These are phyloP conservation scores for Scylla paramamosain DNA, from an alignment of 1,140 invertebrate genomes.

Conservation along the genomic window DNA sequence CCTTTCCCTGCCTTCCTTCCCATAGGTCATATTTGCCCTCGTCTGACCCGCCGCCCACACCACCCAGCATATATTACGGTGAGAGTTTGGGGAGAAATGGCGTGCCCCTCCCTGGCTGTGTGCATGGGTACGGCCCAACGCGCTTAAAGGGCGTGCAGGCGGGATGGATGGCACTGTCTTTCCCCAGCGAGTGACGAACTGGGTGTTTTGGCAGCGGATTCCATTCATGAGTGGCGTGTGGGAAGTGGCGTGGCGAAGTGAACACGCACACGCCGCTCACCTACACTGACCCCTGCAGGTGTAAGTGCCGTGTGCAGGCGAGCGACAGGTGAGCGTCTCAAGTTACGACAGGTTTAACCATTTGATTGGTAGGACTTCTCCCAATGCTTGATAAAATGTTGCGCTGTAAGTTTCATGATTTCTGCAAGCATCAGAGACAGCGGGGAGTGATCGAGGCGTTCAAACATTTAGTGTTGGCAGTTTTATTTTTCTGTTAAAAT, in stretches of 20 bases:
- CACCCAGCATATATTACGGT: slow-evolving; percentile 8
- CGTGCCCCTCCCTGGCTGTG: not conserved
- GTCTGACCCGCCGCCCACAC: slow-evolving; percentile 23
- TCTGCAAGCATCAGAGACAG: too few relatives aligned
- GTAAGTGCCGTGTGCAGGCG: not conserved
- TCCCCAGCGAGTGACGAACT: not conserved
- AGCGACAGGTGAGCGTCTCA: too few relatives aligned
- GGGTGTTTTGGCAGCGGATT: not conserved
- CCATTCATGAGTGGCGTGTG: not conserved
- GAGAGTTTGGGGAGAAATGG: not conserved
- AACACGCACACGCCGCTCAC: not conserved
- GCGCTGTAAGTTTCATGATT: too few relatives aligned
- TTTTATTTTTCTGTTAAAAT: too few relatives aligned
- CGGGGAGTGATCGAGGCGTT: too few relatives aligned
- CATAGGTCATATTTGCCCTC: slow-evolving; percentile 26
- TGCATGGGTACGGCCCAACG: not conserved
- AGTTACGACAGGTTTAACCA: too few relatives aligned
- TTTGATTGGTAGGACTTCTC: too few relatives aligned
- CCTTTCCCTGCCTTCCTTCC: not conserved
- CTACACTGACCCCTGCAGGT: not conserved
- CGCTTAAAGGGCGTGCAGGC: not conserved
- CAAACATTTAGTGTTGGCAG: too few relatives aligned
- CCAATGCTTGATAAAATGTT: too few relatives aligned
- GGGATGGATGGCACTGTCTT: not conserved
- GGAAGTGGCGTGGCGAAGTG: not conserved